These are phyloP conservation scores for Pogonocichla stellata DNA, from an alignment of 2,113 vertebrate genomes.

Conservation along the genomic window DNA sequence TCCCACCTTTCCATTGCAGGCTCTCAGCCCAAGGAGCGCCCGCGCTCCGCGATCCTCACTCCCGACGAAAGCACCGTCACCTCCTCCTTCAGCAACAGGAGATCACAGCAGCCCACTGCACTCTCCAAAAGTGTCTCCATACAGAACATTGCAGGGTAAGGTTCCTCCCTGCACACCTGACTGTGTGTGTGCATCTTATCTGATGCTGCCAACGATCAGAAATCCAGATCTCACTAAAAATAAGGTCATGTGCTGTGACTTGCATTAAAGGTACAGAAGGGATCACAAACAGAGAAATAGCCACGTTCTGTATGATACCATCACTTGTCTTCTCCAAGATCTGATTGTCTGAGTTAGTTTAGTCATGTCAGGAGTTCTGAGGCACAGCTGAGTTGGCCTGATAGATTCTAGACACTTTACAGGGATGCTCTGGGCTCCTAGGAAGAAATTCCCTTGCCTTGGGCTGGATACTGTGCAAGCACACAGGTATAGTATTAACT, in stretches of 20 bases:
- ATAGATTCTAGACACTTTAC: background rate
- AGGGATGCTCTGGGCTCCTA: background rate
- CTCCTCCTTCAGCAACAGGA: slow-evolving; percentile 69
- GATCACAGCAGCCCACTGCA: slow-evolving; percentile 78
- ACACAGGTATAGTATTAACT: background rate
- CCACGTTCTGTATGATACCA: background rate
- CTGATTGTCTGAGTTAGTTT: background rate
- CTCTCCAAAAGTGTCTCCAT: slow-evolving; percentile 97
- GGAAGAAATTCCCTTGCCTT: background rate
- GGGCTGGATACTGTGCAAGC: background rate
- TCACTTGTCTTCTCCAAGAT: background rate
- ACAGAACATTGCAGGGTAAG: slow-evolving; percentile 97
- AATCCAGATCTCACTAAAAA: background rate
- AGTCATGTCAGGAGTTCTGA: background rate
- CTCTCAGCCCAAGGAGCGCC: slow-evolving; percentile 86
- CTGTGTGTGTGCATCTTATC: background rate
- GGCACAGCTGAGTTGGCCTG: background rate
- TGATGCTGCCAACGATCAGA: accelerated
- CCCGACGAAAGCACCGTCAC: slow-evolving; percentile 79
- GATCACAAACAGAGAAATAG: background rate
- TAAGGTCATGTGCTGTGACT: background rate
- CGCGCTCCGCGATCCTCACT: slow-evolving; percentile 89
- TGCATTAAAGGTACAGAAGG: background rate
- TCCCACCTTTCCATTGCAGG: slow-evolving; percentile 60
- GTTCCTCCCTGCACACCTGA: background rate